Percentiles rank a stretch among this genome's conserved stretches.
phyloP scores from a whole-genome alignment of 2,113 vertebrate species.

The Columba janthina region DNA sequence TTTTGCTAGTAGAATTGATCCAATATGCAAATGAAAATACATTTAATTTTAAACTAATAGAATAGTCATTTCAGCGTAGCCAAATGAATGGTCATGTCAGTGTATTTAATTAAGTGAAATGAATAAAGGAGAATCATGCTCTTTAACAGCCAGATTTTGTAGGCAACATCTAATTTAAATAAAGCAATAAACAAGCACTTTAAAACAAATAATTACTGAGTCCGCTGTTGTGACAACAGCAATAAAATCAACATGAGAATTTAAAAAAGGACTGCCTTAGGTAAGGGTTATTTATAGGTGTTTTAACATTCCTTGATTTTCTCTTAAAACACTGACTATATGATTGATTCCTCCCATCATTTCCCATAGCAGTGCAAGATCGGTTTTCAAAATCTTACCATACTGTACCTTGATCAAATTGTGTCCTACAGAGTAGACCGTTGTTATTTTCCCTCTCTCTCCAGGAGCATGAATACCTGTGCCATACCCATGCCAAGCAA shows the following conservation, averaged over 20 bases:
- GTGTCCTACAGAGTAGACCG: constrained; percentile 86
- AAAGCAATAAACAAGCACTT: not conserved
- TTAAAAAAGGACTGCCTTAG: not conserved
- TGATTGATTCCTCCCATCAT: not conserved
- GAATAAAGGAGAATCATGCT: not conserved
- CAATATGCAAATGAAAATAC: not conserved
- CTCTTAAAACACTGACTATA: not conserved
- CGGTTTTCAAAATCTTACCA: not conserved
- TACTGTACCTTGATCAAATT: constrained; percentile 92
- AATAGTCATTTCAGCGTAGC: not conserved
- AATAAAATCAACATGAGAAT: not conserved
- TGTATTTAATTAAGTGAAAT: not conserved
- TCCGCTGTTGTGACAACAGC: not conserved
- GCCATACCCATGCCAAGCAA: constrained; percentile 90
- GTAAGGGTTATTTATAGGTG: not conserved
- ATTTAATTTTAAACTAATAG: not conserved
- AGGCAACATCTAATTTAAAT: not conserved
- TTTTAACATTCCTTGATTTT: not conserved
- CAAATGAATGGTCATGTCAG: not conserved
- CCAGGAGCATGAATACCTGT: constrained; percentile 91
- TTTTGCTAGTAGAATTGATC: not conserved
- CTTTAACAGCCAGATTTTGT: not conserved
- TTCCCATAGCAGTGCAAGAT: not conserved
- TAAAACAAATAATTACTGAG: not conserved
- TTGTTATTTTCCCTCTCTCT: constrained; percentile 74